Conservation (phyloP, 1,140 invertebrate species). For the Holcopasites calliopsidis region DNA sequence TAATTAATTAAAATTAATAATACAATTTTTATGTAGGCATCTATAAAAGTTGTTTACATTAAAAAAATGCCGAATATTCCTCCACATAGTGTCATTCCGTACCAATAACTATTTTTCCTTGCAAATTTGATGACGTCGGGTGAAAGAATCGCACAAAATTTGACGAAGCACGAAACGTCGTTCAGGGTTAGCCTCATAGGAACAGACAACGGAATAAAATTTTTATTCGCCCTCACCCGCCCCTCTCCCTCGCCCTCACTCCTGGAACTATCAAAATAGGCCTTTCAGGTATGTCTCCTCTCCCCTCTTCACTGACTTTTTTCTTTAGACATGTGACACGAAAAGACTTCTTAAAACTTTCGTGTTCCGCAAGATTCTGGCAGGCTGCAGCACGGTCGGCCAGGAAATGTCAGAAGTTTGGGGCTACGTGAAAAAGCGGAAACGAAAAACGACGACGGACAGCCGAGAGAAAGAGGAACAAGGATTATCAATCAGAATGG, state of each 20-base stretch:
- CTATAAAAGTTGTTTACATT: no score
- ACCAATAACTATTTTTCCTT: background rate
- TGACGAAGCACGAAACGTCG: slow-evolving; percentile 13
- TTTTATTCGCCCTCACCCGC: background rate
- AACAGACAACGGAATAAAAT: slow-evolving; percentile 1
- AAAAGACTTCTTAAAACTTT: slow-evolving; percentile 46
- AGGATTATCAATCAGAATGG: slow-evolving; percentile 69
- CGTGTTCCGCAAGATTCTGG: background rate
- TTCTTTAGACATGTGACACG: slow-evolving; percentile 22
- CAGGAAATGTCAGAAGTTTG: slow-evolving; percentile 4
- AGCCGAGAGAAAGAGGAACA: slow-evolving; percentile 14
- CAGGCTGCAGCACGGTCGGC: background rate
- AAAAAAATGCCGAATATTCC: no score
- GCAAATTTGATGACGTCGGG: no score
- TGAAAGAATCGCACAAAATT: background rate
- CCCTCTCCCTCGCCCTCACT: no score
- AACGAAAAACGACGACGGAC: background rate
- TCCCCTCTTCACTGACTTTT: background rate
- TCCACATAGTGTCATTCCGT: no score
- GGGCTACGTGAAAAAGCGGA: background rate
- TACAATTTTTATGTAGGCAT: no score
- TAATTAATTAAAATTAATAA: no score
- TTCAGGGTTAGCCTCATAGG: background rate
- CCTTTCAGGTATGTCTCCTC: background rate
- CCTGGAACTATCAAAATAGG: slow-evolving; percentile 27